These are phyloP conservation scores for Drosophila phalerata DNA, from an alignment of 2,888 invertebrate species.

Conservation along the genomic window DNA sequence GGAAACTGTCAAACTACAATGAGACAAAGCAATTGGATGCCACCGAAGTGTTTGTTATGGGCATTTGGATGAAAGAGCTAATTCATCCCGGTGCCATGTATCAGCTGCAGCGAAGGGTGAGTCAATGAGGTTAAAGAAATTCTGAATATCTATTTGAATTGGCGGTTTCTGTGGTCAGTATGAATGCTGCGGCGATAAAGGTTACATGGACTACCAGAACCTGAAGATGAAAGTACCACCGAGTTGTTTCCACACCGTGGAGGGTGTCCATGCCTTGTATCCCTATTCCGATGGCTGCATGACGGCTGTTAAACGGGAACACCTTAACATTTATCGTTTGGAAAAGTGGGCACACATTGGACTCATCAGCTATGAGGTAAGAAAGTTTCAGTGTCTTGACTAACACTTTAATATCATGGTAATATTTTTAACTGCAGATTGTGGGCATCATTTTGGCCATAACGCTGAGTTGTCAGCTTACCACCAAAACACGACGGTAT, in stretches of 20 bases:
- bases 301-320: conserved; percentile 63
- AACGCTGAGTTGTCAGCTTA: conserved; percentile 75
- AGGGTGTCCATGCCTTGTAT: conserved; percentile 54
- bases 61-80: conserved; percentile 75
- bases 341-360: conserved; percentile 73
- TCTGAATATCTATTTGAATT: not conserved
- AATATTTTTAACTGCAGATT: conserved; percentile 49
- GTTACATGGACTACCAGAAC: conserved; percentile 69
- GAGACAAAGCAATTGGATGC: conserved; percentile 62
- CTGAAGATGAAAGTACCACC: conserved; percentile 58
- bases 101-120: conserved; percentile 69
- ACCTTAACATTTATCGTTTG: conserved; percentile 64
- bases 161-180: conserved; percentile 53
- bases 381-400: conserved; percentile 10
- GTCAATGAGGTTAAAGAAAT: not conserved
- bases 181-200: conserved; percentile 76
- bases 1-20: conserved; percentile 75
- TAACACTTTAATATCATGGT: not conserved
- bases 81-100: conserved; percentile 70
- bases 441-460: conserved; percentile 71
- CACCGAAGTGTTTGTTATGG: conserved; percentile 71
- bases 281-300: conserved; percentile 76
- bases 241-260: conserved; percentile 69
- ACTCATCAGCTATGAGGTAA: conserved; percentile 74
- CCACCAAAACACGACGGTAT: conserved; percentile 75